These are phyloP conservation scores for Hipposideros larvatus DNA, from an alignment of 2,797 vertebrate genomes.

Conservation along the genomic window DNA sequence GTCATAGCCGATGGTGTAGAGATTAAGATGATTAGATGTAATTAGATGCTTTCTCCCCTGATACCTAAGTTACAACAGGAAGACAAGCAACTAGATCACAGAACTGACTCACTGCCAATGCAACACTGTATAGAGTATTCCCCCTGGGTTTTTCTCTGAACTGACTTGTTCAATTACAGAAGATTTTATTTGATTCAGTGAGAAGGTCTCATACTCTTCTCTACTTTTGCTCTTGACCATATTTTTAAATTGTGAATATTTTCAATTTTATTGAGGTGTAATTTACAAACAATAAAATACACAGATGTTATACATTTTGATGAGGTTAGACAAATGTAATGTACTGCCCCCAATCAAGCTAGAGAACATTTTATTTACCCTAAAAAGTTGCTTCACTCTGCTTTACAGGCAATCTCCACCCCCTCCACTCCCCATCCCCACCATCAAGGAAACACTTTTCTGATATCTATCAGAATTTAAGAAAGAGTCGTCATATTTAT, in stretches of 20 bases:
- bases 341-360: neutral
- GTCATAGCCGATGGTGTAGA: neutral
- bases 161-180: neutral
- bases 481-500: neutral
- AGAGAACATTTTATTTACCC: neutral
- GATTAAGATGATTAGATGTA: neutral
- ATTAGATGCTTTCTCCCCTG: neutral
- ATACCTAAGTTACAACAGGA: neutral
- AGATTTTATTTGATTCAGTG: neutral
- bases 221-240: neutral
- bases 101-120: neutral
- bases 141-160: neutral
- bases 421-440: accelerated
- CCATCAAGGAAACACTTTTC: neutral
- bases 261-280: neutral
- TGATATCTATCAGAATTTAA: neutral
- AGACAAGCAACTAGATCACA: neutral
- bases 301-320: neutral
- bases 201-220: neutral
- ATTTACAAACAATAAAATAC: neutral
- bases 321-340: neutral
- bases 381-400: neutral
- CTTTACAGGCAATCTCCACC: neutral
- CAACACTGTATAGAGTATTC: neutral
- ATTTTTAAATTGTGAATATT: neutral